Evolutionary conservation across 2,888 invertebrate species (phyloP).

Genomic region (Rotaria socialis): DNA sequence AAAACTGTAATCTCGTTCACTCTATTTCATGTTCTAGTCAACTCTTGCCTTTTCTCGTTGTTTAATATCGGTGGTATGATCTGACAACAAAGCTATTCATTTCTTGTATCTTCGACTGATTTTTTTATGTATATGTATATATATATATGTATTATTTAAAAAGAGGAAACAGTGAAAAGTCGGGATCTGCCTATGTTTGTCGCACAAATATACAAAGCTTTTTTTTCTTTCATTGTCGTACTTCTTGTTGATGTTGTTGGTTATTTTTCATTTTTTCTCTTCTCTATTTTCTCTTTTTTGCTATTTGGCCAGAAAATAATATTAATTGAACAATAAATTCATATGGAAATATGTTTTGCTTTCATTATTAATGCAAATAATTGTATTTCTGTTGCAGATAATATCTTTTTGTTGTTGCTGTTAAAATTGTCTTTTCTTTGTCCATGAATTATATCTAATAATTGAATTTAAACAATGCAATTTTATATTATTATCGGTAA

Average conservation of each 20-base stretch:
- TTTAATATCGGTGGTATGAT: slow-evolving; percentile 29
- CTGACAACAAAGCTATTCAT: slow-evolving; percentile 29
- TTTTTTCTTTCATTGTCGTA: slow-evolving; percentile 25
- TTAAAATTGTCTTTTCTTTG: background rate
- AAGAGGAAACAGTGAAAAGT: slow-evolving; percentile 7
- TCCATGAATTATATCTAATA: background rate
- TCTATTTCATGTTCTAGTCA: slow-evolving; percentile 26
- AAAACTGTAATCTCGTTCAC: background rate
- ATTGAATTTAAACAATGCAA: background rate
- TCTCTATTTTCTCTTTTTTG: background rate
- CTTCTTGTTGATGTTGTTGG: slow-evolving; percentile 32
- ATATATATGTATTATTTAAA: slow-evolving; percentile 6
- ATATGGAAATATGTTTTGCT: slow-evolving; percentile 26
- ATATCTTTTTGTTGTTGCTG: background rate
- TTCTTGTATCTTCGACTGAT: slow-evolving; percentile 3
- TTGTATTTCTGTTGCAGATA: slow-evolving; percentile 9
- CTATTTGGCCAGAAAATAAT: slow-evolving; percentile 16
- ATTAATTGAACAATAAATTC: slow-evolving; percentile 14
- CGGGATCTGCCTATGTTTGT: slow-evolving; percentile 7
- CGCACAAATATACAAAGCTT: background rate
- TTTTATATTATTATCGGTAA: background rate
- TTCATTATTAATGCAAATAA: background rate
- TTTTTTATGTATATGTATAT: background rate
- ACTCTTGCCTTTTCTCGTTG: background rate
- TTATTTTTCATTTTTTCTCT: background rate